Evolutionary conservation across 2,888 invertebrate genomes (phyloP), one percentile per base, ranked within the genome.

Genomic region (Cataglyphis albicans): DNA sequence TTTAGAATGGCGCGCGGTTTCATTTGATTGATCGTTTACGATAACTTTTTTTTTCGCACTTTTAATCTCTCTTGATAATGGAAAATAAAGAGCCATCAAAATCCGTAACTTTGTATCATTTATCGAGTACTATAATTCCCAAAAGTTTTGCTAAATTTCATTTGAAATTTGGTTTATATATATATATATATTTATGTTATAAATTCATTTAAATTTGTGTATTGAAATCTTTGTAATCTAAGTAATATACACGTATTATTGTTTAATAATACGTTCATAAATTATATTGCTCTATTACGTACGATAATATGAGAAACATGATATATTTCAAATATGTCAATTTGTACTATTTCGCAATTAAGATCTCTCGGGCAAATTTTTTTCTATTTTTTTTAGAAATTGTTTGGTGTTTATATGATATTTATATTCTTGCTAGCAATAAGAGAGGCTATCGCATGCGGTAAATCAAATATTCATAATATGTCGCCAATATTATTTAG

Each of bases 381-480:
- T n/a, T 74, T 74, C 44, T 15, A 63, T 44, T 63, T 64, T 74
- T 52, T 74, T 15, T 0, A 44, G n/a, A 44, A 21, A 32, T 3
- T 3, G n/a, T 74, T 63, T 15, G 4, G 9, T 38, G 10, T 57
- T 15, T 32, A 15, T 32, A 32, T 2, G 18, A 6, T 21, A 44
- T 74, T 21, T n/a, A 25, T 61, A 63, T 21, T 48, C 61, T 73
- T 6, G 12, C 35, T 55, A 29, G 25, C 44, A 74, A 84, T 78
- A 82, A 73, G 73, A 73, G 73, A 73, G 73, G 29, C 59, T 59
- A 75, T 70, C 82, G 83, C 78, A 70, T 41, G 61, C 72, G 72
- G 65, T 81, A 74, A 84, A 84, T 88, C 82, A 81, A 87, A 87
- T 74, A 44, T 57, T 87, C 81, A 82, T 87, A 82, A 85, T 81